Evolutionary conservation across 2,113 vertebrate genomes (phyloP).

Genomic region (Otis tarda): DNA sequence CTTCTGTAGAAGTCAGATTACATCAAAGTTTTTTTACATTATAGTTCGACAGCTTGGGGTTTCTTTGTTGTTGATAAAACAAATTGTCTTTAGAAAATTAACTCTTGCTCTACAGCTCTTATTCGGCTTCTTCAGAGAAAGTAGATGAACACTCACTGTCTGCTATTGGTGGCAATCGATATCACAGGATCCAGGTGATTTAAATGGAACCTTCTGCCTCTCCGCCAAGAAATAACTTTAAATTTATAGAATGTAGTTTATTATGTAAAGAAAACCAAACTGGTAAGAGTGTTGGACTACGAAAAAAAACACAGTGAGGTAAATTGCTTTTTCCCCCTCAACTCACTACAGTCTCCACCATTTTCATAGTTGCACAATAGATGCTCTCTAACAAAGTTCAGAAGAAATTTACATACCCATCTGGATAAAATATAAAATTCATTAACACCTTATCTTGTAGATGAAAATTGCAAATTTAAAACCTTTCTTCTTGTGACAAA

Average conservation of each 20-base stretch:
- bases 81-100: background rate
- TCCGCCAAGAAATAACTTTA: background rate
- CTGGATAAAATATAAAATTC: constrained; percentile 66
- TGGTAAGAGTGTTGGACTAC: background rate
- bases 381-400: constrained; percentile 45
- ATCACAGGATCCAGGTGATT: background rate
- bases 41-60: background rate
- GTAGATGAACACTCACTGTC: background rate
- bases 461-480: constrained; percentile 64
- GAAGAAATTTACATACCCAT: constrained; percentile 57
- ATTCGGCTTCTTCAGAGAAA: background rate
- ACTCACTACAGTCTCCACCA: background rate
- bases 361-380: constrained; percentile 14
- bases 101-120: background rate
- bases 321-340: background rate
- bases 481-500: constrained; percentile 59
- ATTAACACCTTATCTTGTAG: constrained; percentile 65
- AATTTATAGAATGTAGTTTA: background rate
- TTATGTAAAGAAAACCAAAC: background rate
- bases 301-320: background rate
- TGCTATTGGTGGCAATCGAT: background rate
- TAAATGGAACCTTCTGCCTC: background rate
- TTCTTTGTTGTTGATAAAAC: background rate
- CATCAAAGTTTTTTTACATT: background rate
- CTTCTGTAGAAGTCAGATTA: background rate